Conservation (phyloP, 2,888 invertebrate species). For the Anthophora plumipes region DNA sequence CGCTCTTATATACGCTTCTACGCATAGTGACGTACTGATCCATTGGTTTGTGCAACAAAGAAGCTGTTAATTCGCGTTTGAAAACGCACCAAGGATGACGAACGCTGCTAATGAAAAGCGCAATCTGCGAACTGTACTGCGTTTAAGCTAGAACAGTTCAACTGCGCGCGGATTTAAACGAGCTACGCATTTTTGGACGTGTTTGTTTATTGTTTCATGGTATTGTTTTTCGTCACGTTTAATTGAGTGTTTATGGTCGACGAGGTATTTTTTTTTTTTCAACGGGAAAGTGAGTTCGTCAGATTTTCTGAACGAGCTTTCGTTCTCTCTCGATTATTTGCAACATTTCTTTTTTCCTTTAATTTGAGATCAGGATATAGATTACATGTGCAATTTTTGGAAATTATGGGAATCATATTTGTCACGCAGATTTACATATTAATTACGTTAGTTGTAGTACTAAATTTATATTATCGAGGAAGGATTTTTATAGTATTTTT, state of each 20-base stretch:
- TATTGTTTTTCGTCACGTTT: not conserved
- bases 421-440: no score
- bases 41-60: constrained; percentile 23
- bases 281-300: no score
- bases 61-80: constrained; percentile 50
- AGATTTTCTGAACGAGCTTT: not conserved
- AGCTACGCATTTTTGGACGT: not conserved
- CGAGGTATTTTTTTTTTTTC: not conserved
- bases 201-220: not conserved
- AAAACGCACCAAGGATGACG: constrained; percentile 41
- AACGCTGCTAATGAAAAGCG: constrained; percentile 51
- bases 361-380: no score
- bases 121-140: constrained; percentile 39
- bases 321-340: no score
- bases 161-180: not conserved
- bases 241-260: not conserved
- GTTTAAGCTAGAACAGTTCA: constrained; percentile 15
- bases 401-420: no score
- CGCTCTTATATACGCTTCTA: constrained; percentile 57
- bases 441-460: no score
- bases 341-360: no score
- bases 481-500: no score
- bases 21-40: constrained; percentile 14
- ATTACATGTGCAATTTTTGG: no score
- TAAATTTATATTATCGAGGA: no score